Conservation (phyloP, 2,797 vertebrate species). For the Takifugu ocellatus region DNA sequence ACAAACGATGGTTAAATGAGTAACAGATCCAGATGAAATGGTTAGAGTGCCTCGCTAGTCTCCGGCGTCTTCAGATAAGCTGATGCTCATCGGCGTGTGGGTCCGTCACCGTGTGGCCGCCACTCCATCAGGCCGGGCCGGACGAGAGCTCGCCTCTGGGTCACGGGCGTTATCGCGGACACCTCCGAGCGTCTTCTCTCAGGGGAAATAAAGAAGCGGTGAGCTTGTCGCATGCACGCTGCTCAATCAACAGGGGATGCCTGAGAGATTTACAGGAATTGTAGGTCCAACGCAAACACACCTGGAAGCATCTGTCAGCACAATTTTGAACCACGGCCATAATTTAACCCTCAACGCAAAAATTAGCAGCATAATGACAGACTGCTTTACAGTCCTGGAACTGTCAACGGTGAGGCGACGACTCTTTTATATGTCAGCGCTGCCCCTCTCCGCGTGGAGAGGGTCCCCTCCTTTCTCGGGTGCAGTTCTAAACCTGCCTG, state of each 20-base stretch:
- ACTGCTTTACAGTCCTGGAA: no score
- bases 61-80: not conserved
- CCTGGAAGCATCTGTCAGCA: not conserved
- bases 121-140: slow-evolving; percentile 10
- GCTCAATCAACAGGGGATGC: no score
- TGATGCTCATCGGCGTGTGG: not conserved
- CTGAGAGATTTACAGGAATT: no score
- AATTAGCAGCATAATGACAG: no score
- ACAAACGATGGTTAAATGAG: not conserved
- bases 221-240: no score
- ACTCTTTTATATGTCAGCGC: no score
- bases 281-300: no score
- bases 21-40: not conserved
- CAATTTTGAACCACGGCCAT: not conserved
- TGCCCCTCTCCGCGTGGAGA: no score
- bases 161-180: not conserved
- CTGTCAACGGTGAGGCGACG: no score
- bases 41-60: not conserved
- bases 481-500: no score
- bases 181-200: not conserved
- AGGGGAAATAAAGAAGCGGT: not conserved
- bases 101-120: not conserved
- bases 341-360: not conserved
- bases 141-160: not conserved
- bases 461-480: no score